phyloP scores from a whole-genome alignment of 1,140 invertebrate species.

The Hyles vespertilio region DNA sequence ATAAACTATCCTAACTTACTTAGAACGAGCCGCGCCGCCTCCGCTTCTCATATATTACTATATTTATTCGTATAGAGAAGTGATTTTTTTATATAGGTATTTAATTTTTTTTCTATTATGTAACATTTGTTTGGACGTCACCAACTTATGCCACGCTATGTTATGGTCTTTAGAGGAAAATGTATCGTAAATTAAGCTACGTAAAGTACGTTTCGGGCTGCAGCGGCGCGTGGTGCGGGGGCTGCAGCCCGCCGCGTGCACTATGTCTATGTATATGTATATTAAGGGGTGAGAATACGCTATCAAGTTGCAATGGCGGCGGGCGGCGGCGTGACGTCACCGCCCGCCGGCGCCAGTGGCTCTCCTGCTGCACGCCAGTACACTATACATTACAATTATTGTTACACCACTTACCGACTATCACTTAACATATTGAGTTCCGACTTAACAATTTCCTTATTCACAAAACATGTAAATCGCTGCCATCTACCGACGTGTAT shows the following conservation, averaged over 20 bases:
- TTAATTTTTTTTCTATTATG: slow-evolving; percentile 59
- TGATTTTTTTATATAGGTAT: slow-evolving; percentile 61
- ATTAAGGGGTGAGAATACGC: slow-evolving; percentile 1
- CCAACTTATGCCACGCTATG: slow-evolving; percentile 58
- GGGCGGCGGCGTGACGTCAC: no score
- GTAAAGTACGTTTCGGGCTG: slow-evolving; percentile 27
- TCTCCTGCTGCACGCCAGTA: no score
- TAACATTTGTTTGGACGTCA: slow-evolving; percentile 64
- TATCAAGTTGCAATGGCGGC: slow-evolving; percentile 1
- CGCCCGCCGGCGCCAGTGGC: no score
- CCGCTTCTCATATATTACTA: slow-evolving; percentile 50
- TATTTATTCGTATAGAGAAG: slow-evolving; percentile 58
- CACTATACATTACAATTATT: no score
- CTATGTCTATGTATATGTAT: slow-evolving; percentile 32
- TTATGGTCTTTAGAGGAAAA: slow-evolving; percentile 46
- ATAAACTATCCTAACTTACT: slow-evolving; percentile 46
- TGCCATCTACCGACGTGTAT: no score
- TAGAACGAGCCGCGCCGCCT: slow-evolving; percentile 44
- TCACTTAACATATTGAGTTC: no score
- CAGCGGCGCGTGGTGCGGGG: slow-evolving; percentile 12
- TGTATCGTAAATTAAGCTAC: slow-evolving; percentile 57
- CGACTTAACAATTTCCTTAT: no score
- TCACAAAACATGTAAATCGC: no score
- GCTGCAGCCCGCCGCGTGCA: slow-evolving; percentile 31
- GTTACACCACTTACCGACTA: no score